Evolutionary conservation across 2,113 vertebrate genomes (phyloP), one percentile per base, ranked within the genome.

Genomic region (Pluvianellus socialis): DNA sequence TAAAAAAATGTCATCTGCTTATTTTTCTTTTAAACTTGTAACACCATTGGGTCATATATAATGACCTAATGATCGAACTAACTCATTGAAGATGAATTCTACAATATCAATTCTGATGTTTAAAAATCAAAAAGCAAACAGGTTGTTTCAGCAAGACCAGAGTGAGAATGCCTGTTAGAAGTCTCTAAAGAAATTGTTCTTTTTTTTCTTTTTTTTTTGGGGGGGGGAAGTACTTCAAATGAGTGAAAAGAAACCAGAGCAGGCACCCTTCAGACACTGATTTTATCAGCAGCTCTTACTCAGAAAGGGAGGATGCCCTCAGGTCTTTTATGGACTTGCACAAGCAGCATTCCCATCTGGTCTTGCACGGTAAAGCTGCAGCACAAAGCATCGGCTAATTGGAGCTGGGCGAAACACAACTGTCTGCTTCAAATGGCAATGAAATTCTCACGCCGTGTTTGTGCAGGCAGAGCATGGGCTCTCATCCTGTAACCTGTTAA

Each of bases 361-460:
- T 72, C 3, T 15, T 44, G 32, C 3, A 2, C n/a, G 13, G 8
- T 55, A 55, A 83, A 84, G 86, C 68, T 61, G 67, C 66, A 47
- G 79, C 91, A 44, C 67, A 58, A 30, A 77, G 33, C 88, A 67
- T 9, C 67, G 47, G 20, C 75, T 56, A 2, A 55, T 18, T 23
- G 12, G 59, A 67, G 47, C 65, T 35, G 42, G 40, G 28, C 2
- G 4, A 53, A 88, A 52, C 53, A 77, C 38, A 90, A 44, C n/a
- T 33, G 10, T 12, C 70, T 52, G 86, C 92, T 86, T n/a, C 55
- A 14, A 47, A 45, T 17, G 52, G 80, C 56, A 5, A 0, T 10
- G 35, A n/a, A 33, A 16, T 21, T 47, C 49, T 62, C 53, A 0
- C 13, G 73, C 56, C 30, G 2, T 0, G 0, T 0, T 22, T 14